Conservation (phyloP, 2,797 vertebrate species). For the Sebastes hubbsi region DNA sequence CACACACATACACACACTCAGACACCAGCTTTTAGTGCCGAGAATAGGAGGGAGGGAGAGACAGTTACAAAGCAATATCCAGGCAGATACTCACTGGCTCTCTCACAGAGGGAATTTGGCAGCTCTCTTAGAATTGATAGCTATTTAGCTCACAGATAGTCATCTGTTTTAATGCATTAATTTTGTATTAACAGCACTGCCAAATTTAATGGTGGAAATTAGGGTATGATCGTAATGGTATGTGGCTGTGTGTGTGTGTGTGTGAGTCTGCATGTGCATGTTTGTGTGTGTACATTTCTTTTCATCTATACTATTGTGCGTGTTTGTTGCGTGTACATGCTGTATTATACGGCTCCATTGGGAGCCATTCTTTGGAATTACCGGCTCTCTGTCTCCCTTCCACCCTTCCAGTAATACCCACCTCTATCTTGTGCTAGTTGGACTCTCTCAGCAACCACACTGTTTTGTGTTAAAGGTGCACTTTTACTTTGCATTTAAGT, state of each 20-base stretch:
- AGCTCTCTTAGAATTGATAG: constrained; percentile 84
- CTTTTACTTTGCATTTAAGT: constrained; percentile 85
- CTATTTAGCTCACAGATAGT: constrained; percentile 84
- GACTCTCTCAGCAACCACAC: constrained; percentile 78
- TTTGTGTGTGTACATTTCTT: constrained; percentile 51
- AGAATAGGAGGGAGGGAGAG: constrained; percentile 68
- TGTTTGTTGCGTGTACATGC: constrained; percentile 58
- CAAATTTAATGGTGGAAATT: constrained; percentile 83
- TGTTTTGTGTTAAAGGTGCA: constrained; percentile 82
- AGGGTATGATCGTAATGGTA: constrained; percentile 75
- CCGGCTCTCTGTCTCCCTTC: constrained; percentile 75
- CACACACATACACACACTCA: constrained; percentile 14
- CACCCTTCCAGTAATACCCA: constrained; percentile 78
- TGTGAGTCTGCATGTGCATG: constrained; percentile 3
- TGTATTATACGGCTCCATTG: constrained; percentile 69
- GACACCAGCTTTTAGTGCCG: constrained; percentile 70
- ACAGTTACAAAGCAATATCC: constrained; percentile 83
- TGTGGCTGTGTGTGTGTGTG: constrained; percentile 30
- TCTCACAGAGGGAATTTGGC: constrained; percentile 80
- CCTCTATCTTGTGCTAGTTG: constrained; percentile 74
- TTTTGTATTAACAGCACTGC: constrained; percentile 85
- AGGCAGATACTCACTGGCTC: constrained; percentile 78
- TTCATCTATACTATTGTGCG: constrained; percentile 60
- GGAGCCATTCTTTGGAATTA: constrained; percentile 79
- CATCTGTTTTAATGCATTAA: constrained; percentile 86